These are phyloP conservation scores for Drosophila fungiperda DNA, from an alignment of 2,888 invertebrate genomes.

Conservation along the genomic window DNA sequence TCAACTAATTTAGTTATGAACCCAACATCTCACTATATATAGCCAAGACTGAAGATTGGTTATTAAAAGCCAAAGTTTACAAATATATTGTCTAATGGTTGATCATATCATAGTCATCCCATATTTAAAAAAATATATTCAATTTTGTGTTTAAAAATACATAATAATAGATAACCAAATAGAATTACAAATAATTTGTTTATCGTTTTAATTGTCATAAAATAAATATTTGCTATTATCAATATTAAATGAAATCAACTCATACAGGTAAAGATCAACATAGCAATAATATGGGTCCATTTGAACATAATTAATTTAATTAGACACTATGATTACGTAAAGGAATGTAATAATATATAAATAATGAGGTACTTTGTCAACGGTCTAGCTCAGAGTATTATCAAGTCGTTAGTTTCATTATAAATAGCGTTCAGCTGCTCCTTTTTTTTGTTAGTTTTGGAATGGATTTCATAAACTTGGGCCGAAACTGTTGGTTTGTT, in stretches of 20 bases:
- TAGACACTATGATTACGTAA: background rate
- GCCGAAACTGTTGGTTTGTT: conserved; percentile 5
- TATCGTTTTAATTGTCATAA: background rate
- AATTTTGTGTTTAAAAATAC: background rate
- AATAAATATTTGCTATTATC: background rate
- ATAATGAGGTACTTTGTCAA: background rate
- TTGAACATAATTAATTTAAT: background rate
- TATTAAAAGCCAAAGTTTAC: background rate
- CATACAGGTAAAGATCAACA: too few relatives aligned
- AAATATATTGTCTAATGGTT: background rate
- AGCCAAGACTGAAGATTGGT: background rate
- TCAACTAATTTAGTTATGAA: background rate
- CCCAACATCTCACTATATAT: background rate
- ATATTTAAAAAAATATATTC: rapidly evolving
- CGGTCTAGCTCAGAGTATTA: background rate
- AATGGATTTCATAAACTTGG: conserved; percentile 27
- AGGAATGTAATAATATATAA: too few relatives aligned
- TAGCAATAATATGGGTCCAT: background rate
- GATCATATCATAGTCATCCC: background rate
- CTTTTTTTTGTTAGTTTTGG: conserved; percentile 1
- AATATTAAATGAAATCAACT: background rate
- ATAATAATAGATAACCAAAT: background rate
- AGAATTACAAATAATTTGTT: background rate
- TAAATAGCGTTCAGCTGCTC: background rate
- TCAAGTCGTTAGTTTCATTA: too few relatives aligned